phyloP scores from a whole-genome alignment of 2,888 invertebrate species.

The Dynastes hyllus region DNA sequence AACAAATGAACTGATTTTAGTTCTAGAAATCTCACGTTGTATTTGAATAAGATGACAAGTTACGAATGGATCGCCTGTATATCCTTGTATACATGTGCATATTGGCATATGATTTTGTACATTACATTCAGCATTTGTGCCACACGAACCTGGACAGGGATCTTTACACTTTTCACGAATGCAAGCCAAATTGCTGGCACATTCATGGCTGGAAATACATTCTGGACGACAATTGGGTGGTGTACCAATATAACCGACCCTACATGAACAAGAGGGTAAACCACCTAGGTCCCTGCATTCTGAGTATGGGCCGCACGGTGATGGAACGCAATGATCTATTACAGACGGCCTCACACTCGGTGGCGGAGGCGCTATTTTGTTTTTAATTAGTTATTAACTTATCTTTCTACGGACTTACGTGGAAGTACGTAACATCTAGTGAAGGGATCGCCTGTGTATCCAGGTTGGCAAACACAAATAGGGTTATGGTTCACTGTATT shows the following conservation, averaged over 20 bases:
- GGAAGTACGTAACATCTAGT: slow-evolving; percentile 69
- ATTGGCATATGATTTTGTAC: slow-evolving; percentile 80
- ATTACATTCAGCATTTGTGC: slow-evolving; percentile 76
- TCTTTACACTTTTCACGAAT: slow-evolving; percentile 76
- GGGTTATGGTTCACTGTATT: slow-evolving; percentile 82
- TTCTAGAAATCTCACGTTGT: slow-evolving; percentile 56
- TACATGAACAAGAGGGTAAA: slow-evolving; percentile 74
- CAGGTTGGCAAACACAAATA: slow-evolving; percentile 79
- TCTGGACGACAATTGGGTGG: slow-evolving; percentile 75
- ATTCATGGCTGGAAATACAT: slow-evolving; percentile 74
- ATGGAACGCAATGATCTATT: slow-evolving; percentile 73
- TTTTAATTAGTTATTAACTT: too few relatives aligned
- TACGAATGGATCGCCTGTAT: slow-evolving; percentile 78
- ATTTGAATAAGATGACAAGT: slow-evolving; percentile 66
- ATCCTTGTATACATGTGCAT: slow-evolving; percentile 78
- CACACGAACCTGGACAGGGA: slow-evolving; percentile 80
- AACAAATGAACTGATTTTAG: neutral
- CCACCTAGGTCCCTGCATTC: slow-evolving; percentile 73
- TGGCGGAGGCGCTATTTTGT: slow-evolving; percentile 61
- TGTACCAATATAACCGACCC: slow-evolving; percentile 71
- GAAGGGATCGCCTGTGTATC: slow-evolving; percentile 73
- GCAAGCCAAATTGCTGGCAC: slow-evolving; percentile 73
- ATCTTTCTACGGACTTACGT: slow-evolving; percentile 61
- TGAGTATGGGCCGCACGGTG: slow-evolving; percentile 76
- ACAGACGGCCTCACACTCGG: slow-evolving; percentile 61